Evolutionary conservation across 2,888 invertebrate genomes (phyloP).

Genomic region (Sphecodes monilicornis): DNA sequence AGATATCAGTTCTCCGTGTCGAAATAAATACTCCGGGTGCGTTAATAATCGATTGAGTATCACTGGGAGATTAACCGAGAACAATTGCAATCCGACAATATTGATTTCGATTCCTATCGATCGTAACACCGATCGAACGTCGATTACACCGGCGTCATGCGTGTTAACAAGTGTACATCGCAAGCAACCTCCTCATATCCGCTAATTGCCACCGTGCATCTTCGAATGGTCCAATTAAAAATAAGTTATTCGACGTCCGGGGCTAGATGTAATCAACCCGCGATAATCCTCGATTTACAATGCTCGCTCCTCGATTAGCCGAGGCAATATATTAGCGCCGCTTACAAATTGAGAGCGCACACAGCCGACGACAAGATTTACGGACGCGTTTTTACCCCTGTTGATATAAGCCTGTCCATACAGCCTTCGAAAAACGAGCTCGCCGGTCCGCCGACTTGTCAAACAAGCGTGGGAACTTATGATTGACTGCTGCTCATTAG

Average conservation of each 20-base stretch:
- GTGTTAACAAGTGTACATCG: slow-evolving; percentile 23
- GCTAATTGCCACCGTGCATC: slow-evolving; percentile 42
- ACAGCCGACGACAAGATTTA: slow-evolving; percentile 54
- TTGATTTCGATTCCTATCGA: slow-evolving; percentile 24
- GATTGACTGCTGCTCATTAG: slow-evolving; percentile 17
- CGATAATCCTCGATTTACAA: slow-evolving; percentile 55
- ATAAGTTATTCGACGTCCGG: slow-evolving; percentile 40
- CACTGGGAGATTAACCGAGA: neutral
- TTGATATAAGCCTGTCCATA: slow-evolving; percentile 36
- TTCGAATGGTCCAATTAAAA: slow-evolving; percentile 51
- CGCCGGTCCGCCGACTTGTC: slow-evolving; percentile 1
- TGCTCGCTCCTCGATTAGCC: slow-evolving; percentile 38
- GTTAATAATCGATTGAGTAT: neutral
- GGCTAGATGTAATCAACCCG: slow-evolving; percentile 45
- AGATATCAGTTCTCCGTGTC: neutral
- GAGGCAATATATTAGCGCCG: slow-evolving; percentile 48
- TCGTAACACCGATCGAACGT: slow-evolving; percentile 22
- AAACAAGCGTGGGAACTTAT: slow-evolving; percentile 22
- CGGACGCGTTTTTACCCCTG: slow-evolving; percentile 44
- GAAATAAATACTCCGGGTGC: neutral
- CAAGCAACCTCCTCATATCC: slow-evolving; percentile 30
- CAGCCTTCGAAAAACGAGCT: slow-evolving; percentile 20
- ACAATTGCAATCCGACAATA: slow-evolving; percentile 4
- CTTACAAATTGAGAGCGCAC: slow-evolving; percentile 58
- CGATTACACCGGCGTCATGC: slow-evolving; percentile 12